Conservation (phyloP, 2,888 invertebrate species). For the Ochropleura leucogaster region DNA sequence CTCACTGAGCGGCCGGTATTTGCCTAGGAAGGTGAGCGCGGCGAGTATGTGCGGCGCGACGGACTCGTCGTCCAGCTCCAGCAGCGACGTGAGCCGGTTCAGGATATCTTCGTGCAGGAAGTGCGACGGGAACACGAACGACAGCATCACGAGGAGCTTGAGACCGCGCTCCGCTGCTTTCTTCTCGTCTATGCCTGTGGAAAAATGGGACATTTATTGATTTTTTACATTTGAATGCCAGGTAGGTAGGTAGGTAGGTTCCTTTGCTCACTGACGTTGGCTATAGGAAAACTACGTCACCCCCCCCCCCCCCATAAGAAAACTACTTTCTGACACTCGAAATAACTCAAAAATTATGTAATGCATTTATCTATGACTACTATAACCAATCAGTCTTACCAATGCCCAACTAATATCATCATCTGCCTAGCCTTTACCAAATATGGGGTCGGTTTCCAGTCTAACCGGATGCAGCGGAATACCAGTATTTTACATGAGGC, state of each 20-base stretch:
- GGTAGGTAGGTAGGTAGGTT: too few relatives aligned
- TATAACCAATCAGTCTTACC: too few relatives aligned
- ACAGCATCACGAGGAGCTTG: conserved; percentile 96
- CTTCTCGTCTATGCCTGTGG: conserved; percentile 93
- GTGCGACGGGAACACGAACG: conserved; percentile 97
- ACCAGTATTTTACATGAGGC: too few relatives aligned
- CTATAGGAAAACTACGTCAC: too few relatives aligned
- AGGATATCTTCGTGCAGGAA: conserved; percentile 97
- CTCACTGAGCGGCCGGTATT: conserved; percentile 95
- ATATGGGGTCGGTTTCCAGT: too few relatives aligned
- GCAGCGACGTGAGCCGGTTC: conserved; percentile 93
- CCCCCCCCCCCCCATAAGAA: too few relatives aligned
- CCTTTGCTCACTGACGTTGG: not conserved
- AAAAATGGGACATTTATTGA: too few relatives aligned
- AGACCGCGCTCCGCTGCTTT: conserved; percentile 97
- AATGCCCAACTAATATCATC: too few relatives aligned
- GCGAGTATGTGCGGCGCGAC: conserved; percentile 95
- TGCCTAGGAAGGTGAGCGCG: conserved; percentile 96
- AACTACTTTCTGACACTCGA: not conserved
- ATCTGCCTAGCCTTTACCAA: too few relatives aligned
- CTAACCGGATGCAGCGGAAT: too few relatives aligned
- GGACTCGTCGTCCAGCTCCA: conserved; percentile 95
- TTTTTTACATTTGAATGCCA: not conserved
- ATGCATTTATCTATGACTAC: too few relatives aligned
- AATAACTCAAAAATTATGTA: not conserved